Evolutionary conservation across 2,888 invertebrate species (phyloP), one percentile per base, ranked within the genome.

Genomic region (Apamea crenata): DNA sequence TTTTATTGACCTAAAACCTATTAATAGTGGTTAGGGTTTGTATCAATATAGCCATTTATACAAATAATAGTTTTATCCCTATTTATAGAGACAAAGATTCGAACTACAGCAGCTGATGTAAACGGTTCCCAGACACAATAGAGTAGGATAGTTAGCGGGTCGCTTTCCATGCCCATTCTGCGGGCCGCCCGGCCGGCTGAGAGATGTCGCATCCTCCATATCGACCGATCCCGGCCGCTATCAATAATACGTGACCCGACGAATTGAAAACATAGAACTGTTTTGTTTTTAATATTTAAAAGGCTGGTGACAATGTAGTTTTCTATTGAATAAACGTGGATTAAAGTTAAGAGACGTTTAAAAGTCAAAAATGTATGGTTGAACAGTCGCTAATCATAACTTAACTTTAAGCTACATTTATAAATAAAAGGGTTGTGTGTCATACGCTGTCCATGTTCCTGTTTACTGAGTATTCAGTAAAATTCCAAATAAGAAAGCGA

Each of bases 151-250:
- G 85, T 79, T 77, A 29, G 70, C 76, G 68, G 8, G 44, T 66
- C 68, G 77, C 68, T 68, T 70, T 81, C 53, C 68, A 80, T 75
- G 69, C 10, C 53, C 7, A 44, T 83, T 77, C 36, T 78, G 74
- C 73, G 66, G 69, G 29, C 50, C 29, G 56, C 56, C 77, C 18
- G 59, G 56, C 78, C 2, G 68, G 74, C 47, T 44, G 47, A 66
- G 70, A 73, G 70, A 80, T 80, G 84, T 84, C 80, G 78, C 87
- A 84, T 82, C 76, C 77, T 80, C 67, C 63, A 78, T 86, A 86
- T 87, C 88, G 88, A 87, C 74, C 82, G 72, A 74, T 29, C 71
- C 68, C 40, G 14, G 14, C 29, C 50, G 76, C 66, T 87, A 87
- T 85, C 76, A 85, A 85, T 86, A 87, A 85, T 77, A 84, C 32